Evolutionary conservation across 2,113 vertebrate genomes (phyloP).

Genomic region (Sterrhoptilus dennistouni): DNA sequence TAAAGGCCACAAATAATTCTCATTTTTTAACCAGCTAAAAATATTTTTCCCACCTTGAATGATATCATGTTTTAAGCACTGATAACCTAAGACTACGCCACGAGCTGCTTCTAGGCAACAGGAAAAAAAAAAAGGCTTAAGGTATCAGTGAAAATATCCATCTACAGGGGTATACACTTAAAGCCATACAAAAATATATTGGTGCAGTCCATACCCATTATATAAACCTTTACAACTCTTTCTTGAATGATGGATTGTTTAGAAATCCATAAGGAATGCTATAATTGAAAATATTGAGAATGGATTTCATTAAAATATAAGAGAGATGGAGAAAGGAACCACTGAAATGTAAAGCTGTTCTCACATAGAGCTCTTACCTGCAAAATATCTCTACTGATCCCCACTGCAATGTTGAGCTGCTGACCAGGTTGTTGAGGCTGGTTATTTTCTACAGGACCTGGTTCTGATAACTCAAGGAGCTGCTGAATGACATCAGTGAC

Average conservation of each 20-base stretch:
- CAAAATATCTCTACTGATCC: constrained; percentile 94
- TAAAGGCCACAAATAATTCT: fast-evolving
- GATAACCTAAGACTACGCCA: background rate
- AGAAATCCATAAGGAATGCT: background rate
- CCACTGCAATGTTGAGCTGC: constrained; percentile 85
- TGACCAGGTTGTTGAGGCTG: constrained; percentile 81
- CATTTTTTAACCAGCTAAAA: background rate
- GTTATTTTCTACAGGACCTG: constrained; percentile 83
- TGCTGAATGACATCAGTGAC: constrained; percentile 98
- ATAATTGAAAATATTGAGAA: background rate
- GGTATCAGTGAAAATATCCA: background rate
- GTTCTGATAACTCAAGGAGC: constrained; percentile 93
- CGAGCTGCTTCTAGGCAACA: background rate
- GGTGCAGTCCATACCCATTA: fast-evolving
- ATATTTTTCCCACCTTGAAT: background rate
- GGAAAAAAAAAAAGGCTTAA: background rate
- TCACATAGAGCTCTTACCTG: constrained; percentile 79
- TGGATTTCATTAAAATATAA: background rate
- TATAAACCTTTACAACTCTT: background rate
- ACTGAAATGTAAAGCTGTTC: background rate
- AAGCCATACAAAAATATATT: background rate
- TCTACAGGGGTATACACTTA: fast-evolving
- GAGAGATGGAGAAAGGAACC: background rate
- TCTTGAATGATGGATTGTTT: background rate
- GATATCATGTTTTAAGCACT: background rate